A percentile compares a stretch with the other conserved stretches of the same genome.
These are phyloP conservation scores for Gadopsis marmoratus DNA, from an alignment of 2,797 vertebrate species.

Conservation along the genomic window DNA sequence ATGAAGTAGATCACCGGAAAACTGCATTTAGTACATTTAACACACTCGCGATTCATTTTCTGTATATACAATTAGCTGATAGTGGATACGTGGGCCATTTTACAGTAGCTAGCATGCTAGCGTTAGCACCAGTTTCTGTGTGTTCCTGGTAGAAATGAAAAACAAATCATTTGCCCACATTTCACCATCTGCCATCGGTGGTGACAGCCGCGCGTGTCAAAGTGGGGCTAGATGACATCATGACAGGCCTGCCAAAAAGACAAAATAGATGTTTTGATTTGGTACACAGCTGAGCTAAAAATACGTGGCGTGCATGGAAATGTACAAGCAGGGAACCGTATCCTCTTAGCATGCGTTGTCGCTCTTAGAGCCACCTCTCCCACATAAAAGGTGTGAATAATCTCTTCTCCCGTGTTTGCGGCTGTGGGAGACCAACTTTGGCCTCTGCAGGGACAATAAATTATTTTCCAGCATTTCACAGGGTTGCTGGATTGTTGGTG, in stretches of 20 bases:
- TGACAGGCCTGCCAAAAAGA: constrained; percentile 64
- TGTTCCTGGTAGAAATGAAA: constrained; percentile 39
- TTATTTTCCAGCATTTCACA: constrained; percentile 10
- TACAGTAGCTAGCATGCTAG: neutral
- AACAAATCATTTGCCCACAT: constrained; percentile 50
- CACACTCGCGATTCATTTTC: neutral
- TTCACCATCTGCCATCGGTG: constrained; percentile 44
- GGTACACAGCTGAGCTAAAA: constrained; percentile 59
- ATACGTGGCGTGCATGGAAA: constrained; percentile 54
- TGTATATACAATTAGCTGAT: neutral
- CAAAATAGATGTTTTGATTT: constrained; percentile 71
- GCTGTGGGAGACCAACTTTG: constrained; percentile 21
- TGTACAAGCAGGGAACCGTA: constrained; percentile 27
- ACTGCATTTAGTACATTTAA: constrained; percentile 2
- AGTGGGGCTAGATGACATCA: constrained; percentile 48
- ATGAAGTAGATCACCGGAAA: constrained; percentile 35
- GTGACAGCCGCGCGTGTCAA: constrained; percentile 59
- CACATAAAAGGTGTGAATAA: constrained; percentile 50
- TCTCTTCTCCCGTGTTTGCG: constrained; percentile 28
- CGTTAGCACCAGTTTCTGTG: constrained; percentile 17
- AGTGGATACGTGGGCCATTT: neutral
- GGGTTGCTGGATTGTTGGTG: neutral
- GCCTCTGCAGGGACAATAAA: constrained; percentile 32
- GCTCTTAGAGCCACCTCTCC: constrained; percentile 49
- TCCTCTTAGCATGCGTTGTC: constrained; percentile 42